Evolutionary conservation across 2,888 invertebrate species (phyloP).

Genomic region (Arrhopalites spinosus): DNA sequence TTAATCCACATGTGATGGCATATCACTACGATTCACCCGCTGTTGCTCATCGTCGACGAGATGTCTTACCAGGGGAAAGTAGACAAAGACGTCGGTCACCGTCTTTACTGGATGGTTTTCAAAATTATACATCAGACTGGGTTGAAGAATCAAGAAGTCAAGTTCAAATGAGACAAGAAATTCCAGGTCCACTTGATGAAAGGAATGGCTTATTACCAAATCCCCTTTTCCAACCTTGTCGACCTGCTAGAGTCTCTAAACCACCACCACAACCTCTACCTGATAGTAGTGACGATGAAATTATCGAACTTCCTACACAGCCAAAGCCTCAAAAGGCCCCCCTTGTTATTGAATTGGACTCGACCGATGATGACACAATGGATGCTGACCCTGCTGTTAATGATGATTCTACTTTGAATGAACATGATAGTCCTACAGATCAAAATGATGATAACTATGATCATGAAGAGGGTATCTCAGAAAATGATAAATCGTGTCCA

Average conservation of each 20-base stretch:
- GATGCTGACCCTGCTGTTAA: neutral
- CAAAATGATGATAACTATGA: neutral
- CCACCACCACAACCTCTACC: neutral
- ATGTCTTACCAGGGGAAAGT: neutral
- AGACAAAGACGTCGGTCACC: neutral
- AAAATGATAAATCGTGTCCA: neutral
- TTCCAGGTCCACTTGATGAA: neutral
- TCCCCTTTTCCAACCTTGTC: neutral
- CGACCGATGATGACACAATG: neutral
- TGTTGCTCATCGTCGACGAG: neutral
- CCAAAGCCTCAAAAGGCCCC: too few relatives aligned
- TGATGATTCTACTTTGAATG: neutral
- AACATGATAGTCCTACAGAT: neutral
- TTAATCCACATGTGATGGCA: neutral
- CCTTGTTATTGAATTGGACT: neutral
- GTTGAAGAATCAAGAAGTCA: too few relatives aligned
- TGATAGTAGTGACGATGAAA: too few relatives aligned
- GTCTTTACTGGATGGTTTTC: neutral
- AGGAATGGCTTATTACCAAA: neutral
- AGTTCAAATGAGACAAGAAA: neutral
- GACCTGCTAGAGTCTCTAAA: neutral
- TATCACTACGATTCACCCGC: neutral
- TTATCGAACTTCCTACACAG: too few relatives aligned
- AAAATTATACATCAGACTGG: neutral
- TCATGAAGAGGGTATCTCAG: neutral